Evolutionary conservation across 2,888 invertebrate species (phyloP), one percentile per base, ranked within the genome.

Genomic region (Phortica magna): DNA sequence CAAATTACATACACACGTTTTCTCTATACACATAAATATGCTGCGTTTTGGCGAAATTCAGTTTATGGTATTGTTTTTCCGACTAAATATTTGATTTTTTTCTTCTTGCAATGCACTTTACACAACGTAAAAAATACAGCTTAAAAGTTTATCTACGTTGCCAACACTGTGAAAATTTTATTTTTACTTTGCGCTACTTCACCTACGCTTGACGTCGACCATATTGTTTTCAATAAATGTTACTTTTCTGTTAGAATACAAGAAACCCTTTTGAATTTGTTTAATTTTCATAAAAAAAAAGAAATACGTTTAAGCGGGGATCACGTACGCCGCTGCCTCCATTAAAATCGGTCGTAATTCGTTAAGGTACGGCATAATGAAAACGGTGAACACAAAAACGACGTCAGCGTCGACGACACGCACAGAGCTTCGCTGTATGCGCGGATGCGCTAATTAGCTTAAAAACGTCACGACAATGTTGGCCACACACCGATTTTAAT

Each of bases 351-450:
- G 14, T 12, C 48, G 48, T 48, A 2, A 48, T 48, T 48, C 48
- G 48, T 48, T 48, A 48, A 9, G 48, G 14, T 48, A 48, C 48
- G 48, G 48, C 48, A 48, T 12, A 48, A 9, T 9, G 9, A 12
- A 14, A 48, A 48, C 48, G 14, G 10, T 12, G 14, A 48, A 48
- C 48, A 48, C 48, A 48, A 87, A 88, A 86, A 88, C 84, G 84
- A 88, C 85, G 83, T 79, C 79, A 76, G 83, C 84, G 84, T 82
- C 83, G 86, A 77, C 76, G 79, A 74, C 85, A 88, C 89, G 88
- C 88, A 85, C 86, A 84, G 86, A 85, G 80, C 88, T 84, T 75
- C 79, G 76, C 71, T 80, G 75, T 78, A 39, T 42, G 7, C 78
- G 76, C 39, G 39, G 71, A 68, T 75, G 22, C 72, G 68, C 57